Conservation (phyloP, 2,113 vertebrate genomes). For the Orthochromis indermauri region DNA sequence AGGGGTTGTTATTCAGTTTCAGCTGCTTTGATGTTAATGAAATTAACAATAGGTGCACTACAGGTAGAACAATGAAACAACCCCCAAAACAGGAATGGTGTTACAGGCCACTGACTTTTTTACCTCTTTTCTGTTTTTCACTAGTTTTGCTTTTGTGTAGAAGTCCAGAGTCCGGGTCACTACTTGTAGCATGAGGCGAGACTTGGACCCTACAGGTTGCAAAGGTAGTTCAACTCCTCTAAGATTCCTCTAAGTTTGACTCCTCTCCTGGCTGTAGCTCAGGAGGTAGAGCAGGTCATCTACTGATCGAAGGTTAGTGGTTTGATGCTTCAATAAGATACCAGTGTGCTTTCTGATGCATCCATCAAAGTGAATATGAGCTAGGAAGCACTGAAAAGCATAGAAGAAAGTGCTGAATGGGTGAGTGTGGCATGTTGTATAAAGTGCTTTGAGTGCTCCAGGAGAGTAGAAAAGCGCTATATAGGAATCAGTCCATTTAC, state of each 20-base stretch:
- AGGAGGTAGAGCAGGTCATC: neutral
- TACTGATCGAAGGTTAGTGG: neutral
- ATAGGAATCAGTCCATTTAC: neutral
- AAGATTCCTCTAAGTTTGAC: neutral
- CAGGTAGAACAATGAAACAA: neutral
- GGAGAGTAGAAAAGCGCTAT: neutral
- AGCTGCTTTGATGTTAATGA: neutral
- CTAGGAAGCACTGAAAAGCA: neutral
- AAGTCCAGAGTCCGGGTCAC: neutral
- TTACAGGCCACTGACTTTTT: neutral
- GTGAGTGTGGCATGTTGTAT: neutral
- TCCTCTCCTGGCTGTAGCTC: neutral
- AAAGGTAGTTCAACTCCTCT: neutral
- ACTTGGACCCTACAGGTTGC: neutral
- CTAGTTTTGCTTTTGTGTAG: neutral
- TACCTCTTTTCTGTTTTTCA: neutral
- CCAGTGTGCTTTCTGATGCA: neutral
- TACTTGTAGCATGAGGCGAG: neutral
- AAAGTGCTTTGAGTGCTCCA: neutral
- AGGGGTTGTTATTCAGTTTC: neutral
- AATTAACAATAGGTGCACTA: neutral
- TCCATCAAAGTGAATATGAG: neutral
- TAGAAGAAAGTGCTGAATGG: neutral
- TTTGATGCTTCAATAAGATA: neutral
- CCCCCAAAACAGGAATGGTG: neutral